phyloP scores from a whole-genome alignment of 2,113 vertebrate species.

The Oreochromis aureus region DNA sequence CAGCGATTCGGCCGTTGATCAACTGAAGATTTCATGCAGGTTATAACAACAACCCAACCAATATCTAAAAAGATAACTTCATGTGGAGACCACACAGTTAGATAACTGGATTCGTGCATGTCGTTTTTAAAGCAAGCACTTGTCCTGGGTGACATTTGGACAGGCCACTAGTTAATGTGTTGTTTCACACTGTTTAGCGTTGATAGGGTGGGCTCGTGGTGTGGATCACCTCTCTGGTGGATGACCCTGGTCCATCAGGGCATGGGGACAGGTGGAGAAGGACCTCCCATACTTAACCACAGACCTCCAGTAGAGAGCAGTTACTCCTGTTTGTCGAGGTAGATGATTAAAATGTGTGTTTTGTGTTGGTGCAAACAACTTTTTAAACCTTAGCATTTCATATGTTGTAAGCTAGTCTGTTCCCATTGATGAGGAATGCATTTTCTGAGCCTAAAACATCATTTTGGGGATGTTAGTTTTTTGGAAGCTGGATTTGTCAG shows the following conservation, averaged over 20 bases:
- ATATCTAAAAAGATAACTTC: background rate
- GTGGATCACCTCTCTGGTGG: conserved; percentile 53
- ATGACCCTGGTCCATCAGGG: conserved; percentile 53
- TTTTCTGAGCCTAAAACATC: background rate
- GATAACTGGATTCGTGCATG: conserved; percentile 24
- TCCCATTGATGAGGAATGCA: background rate
- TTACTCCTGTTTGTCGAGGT: background rate
- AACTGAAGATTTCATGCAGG: background rate
- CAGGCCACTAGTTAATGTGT: conserved; percentile 63
- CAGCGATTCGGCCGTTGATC: background rate
- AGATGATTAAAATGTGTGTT: background rate
- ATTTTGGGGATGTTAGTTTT: too few relatives aligned
- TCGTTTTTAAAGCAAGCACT: conserved; percentile 49
- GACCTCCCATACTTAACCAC: conserved; percentile 49
- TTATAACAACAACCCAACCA: background rate
- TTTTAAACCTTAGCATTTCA: background rate
- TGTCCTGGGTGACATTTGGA: conserved; percentile 63
- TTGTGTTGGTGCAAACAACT: background rate
- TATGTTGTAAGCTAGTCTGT: background rate
- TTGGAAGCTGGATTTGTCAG: background rate
- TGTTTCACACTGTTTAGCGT: conserved; percentile 71
- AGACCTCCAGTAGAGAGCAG: conserved; percentile 47
- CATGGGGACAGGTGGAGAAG: conserved; percentile 63
- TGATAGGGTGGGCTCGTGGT: conserved; percentile 47
- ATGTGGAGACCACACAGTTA: conserved; percentile 55